These are phyloP conservation scores for Brachionus rotundiformis DNA, from an alignment of 1,140 invertebrate genomes.

Conservation along the genomic window DNA sequence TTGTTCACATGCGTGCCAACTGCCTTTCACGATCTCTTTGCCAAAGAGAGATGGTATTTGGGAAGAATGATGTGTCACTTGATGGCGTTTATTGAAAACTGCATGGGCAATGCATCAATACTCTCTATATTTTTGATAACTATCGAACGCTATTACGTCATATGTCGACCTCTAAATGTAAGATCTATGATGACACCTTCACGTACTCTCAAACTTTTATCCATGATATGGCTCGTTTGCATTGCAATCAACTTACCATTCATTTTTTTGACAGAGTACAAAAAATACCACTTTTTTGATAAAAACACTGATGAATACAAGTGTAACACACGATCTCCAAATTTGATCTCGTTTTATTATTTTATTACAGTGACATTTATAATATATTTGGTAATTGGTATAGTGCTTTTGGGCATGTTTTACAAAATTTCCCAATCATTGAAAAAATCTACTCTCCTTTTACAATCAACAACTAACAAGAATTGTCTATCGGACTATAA, in stretches of 20 bases:
- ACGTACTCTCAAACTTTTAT: slow-evolving; percentile 19
- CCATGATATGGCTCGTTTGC: slow-evolving; percentile 31
- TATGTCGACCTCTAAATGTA: slow-evolving; percentile 37
- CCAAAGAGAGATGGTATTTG: slow-evolving; percentile 56
- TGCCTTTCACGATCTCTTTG: slow-evolving; percentile 56
- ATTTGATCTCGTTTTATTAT: slow-evolving; percentile 14
- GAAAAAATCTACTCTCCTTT: slow-evolving; percentile 4
- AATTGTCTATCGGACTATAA: neutral
- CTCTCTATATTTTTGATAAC: slow-evolving; percentile 36
- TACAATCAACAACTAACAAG: neutral
- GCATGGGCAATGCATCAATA: slow-evolving; percentile 32
- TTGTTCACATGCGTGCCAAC: slow-evolving; percentile 56
- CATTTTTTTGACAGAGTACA: slow-evolving; percentile 44
- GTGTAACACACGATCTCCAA: slow-evolving; percentile 13
- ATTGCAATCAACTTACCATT: slow-evolving; percentile 45
- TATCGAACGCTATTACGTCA: slow-evolving; percentile 38
- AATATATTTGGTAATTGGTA: slow-evolving; percentile 37
- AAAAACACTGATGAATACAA: slow-evolving; percentile 38
- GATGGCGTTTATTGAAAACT: slow-evolving; percentile 45
- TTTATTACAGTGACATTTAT: slow-evolving; percentile 36
- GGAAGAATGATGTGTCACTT: slow-evolving; percentile 57
- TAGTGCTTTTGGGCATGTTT: slow-evolving; percentile 27
- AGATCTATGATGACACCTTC: slow-evolving; percentile 48
- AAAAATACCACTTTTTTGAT: slow-evolving; percentile 19
- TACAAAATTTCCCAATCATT: neutral